Evolutionary conservation across 2,888 invertebrate species (phyloP).

Genomic region (Drosophila incognita): DNA sequence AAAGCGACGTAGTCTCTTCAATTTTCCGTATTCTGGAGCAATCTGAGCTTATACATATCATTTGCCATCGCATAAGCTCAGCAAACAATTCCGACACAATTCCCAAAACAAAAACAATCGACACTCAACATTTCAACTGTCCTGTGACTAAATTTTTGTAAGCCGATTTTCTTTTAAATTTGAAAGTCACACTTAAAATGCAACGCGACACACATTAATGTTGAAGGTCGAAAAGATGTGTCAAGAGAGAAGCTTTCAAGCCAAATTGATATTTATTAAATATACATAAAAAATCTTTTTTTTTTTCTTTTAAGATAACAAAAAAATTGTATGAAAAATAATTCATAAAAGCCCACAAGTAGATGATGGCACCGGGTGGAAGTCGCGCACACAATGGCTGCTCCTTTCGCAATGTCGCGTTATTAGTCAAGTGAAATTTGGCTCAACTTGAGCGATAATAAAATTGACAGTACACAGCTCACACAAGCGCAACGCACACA

Average conservation of each 20-base stretch:
- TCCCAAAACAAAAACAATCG: not conserved
- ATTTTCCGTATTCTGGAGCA: not conserved
- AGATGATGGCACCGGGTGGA: conserved; percentile 5
- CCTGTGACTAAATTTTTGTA: not conserved
- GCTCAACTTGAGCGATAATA: conserved; percentile 68
- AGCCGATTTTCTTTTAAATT: conserved; percentile 24
- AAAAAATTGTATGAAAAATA: conserved; percentile 27
- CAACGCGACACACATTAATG: conserved; percentile 1
- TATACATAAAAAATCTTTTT: conserved; percentile 24
- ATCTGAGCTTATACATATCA: not conserved
- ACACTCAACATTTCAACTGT: not conserved
- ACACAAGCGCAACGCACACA: conserved; percentile 6
- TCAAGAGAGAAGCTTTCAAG: conserved; percentile 54
- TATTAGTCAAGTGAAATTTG: conserved; percentile 77
- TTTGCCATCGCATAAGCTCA: not conserved
- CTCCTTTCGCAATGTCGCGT: conserved; percentile 49
- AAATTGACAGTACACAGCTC: conserved; percentile 56
- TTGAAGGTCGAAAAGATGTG: conserved; percentile 8
- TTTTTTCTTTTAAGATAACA: conserved; percentile 23
- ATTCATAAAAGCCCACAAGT: conserved; percentile 19
- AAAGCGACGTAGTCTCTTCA: not conserved
- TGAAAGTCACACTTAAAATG: conserved; percentile 16
- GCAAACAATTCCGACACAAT: not conserved
- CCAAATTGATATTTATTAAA: conserved; percentile 70
- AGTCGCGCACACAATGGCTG: conserved; percentile 23